phyloP scores from a whole-genome alignment of 2,797 vertebrate genomes.

The Eospalax fontanierii region DNA sequence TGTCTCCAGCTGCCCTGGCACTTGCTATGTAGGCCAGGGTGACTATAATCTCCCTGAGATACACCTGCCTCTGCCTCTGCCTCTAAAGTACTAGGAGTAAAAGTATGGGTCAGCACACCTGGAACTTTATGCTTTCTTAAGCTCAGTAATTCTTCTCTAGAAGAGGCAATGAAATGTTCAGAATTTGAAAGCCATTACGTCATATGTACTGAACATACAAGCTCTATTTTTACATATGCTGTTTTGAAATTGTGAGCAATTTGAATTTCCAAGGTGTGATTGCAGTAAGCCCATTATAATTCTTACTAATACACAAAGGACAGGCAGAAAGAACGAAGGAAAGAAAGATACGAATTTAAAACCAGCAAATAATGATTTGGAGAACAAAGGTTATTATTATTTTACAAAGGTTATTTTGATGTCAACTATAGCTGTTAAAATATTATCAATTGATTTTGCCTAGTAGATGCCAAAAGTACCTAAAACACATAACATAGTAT shows the following conservation, averaged over 20 bases:
- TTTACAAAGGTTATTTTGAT: no score
- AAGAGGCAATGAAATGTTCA: constrained; percentile 4
- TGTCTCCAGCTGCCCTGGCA: no score
- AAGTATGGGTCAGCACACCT: no score
- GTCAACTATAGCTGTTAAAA: no score
- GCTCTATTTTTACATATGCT: neutral
- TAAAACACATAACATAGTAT: constrained; percentile 18
- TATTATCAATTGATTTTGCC: constrained; percentile 1
- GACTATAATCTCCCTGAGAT: no score
- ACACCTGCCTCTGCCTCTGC: no score
- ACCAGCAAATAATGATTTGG: no score
- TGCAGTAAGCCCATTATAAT: neutral
- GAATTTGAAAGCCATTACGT: constrained; percentile 18
- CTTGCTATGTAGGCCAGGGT: no score
- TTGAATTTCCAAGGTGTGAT: neutral
- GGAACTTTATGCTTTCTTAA: neutral
- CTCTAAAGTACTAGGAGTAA: no score
- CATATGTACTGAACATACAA: neutral
- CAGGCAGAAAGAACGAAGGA: neutral
- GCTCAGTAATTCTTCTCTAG: constrained; percentile 3
- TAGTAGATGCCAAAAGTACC: neutral
- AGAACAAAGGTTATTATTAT: no score
- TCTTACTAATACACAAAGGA: neutral
- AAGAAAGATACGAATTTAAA: constrained; percentile 10
- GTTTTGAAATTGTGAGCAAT: constrained; percentile 27